Conservation (phyloP, 2,113 vertebrate species). For the Salvator merianae region DNA sequence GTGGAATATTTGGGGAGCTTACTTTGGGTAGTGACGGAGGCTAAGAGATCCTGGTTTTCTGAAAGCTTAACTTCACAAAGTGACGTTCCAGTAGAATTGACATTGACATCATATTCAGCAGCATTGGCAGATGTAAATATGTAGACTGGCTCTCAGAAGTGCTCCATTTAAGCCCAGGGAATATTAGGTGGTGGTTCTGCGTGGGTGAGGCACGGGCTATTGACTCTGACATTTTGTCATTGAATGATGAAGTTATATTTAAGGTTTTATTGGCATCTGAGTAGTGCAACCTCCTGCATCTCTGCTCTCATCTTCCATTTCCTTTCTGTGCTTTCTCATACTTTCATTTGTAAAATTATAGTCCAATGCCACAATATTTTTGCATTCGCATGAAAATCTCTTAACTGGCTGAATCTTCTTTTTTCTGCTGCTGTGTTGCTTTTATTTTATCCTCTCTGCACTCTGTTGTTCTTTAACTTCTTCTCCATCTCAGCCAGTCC, state of each 20-base stretch:
- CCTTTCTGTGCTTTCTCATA: constrained; percentile 68
- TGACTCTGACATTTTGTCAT: constrained; percentile 51
- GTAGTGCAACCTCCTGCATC: constrained; percentile 73
- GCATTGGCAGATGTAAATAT: not conserved
- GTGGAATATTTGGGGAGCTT: not conserved
- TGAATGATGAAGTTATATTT: constrained; percentile 49
- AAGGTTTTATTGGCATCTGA: constrained; percentile 66
- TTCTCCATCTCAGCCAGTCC: constrained; percentile 72
- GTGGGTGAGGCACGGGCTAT: constrained; percentile 51
- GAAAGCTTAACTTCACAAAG: too few relatives aligned
- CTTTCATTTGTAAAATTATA: constrained; percentile 79
- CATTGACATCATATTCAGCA: not conserved
- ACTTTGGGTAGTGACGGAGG: not conserved
- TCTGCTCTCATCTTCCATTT: constrained; percentile 48
- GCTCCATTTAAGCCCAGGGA: not conserved
- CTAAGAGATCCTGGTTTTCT: not conserved
- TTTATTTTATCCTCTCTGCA: constrained; percentile 14
- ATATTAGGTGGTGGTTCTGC: not conserved
- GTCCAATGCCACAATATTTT: constrained; percentile 74
- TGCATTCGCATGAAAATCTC: constrained; percentile 67
- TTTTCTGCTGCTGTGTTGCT: constrained; percentile 51
- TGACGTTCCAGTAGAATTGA: not conserved
- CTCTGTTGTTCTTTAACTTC: constrained; percentile 34
- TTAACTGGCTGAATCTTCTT: constrained; percentile 41
- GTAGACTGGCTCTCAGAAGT: not conserved